A percentile compares a stretch with the other conserved stretches of the same genome.
These are phyloP conservation scores for Micrasema minimum DNA, from an alignment of 1,140 invertebrate genomes.

Conservation along the genomic window DNA sequence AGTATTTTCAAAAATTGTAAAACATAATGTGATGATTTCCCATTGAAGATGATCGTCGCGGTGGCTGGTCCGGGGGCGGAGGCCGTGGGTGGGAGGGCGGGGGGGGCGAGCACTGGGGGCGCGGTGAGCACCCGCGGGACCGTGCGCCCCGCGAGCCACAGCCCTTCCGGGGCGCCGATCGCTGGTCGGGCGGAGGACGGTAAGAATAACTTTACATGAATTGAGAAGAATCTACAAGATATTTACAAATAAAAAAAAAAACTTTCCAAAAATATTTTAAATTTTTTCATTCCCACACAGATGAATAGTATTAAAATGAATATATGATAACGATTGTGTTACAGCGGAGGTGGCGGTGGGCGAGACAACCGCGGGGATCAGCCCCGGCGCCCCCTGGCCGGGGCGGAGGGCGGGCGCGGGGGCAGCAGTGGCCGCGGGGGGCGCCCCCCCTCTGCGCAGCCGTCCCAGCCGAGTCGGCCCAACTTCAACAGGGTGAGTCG, in stretches of 20 bases:
- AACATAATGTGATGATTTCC: background rate
- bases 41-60: conserved; percentile 46
- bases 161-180: conserved; percentile 19
- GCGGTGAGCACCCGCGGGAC: conserved; percentile 2
- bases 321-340: background rate
- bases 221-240: background rate
- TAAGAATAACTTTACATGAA: background rate
- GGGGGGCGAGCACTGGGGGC: conserved; percentile 35
- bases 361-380: conserved; percentile 6
- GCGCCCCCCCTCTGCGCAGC: background rate
- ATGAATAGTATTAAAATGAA: background rate
- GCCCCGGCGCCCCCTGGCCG: background rate
- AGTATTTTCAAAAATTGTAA: background rate
- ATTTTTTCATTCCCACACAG: background rate
- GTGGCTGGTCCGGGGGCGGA: conserved; percentile 48
- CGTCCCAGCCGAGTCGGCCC: background rate
- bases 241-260: background rate
- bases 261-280: background rate
- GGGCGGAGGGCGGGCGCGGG: conserved; percentile 5
- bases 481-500: conserved; percentile 33
- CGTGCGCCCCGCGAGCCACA: background rate
- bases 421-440: background rate
- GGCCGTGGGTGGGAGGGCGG: conserved; percentile 41
- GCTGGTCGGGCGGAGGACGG: conserved; percentile 15
- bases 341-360: background rate